Evolutionary conservation across 2,113 vertebrate species (phyloP).

Genomic region (Merops nubicus): DNA sequence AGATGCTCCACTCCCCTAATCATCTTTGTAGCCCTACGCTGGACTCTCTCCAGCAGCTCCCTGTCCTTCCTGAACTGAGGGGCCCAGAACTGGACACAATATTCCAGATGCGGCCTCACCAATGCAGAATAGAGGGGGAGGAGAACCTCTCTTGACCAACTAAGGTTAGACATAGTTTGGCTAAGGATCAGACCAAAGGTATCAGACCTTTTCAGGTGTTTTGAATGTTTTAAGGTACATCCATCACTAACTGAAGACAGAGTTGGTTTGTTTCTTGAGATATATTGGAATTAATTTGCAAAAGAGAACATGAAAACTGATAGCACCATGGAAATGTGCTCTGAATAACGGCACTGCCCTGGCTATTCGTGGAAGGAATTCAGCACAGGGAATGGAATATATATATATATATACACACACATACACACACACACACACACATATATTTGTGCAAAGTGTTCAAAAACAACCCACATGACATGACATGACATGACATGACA

Average conservation of each 20-base stretch:
- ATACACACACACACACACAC: no score
- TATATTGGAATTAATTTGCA: slow-evolving; percentile 1
- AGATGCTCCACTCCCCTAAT: no score
- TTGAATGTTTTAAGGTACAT: slow-evolving; percentile 9
- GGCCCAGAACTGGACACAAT: no score
- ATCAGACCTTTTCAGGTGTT: not conserved
- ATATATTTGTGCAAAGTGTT: no score
- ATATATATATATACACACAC: rapidly evolving
- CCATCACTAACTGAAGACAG: slow-evolving; percentile 1
- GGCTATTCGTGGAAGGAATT: not conserved
- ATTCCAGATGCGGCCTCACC: no score
- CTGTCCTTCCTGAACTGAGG: no score
- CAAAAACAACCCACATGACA: no score
- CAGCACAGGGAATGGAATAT: not conserved
- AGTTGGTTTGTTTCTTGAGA: not conserved
- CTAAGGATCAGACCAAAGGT: slow-evolving; percentile 16
- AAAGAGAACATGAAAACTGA: slow-evolving; percentile 4
- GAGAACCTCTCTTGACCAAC: no score
- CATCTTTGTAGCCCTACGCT: no score
- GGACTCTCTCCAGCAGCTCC: no score
- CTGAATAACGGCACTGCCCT: not conserved
- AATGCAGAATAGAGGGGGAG: no score
- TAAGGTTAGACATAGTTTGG: not conserved
- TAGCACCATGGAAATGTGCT: not conserved
- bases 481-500: no score